A percentile compares a stretch with the other conserved stretches of the same genome.
Evolutionary conservation across 2,888 invertebrate genomes (phyloP).

Genomic region (Parnassius glacialis): DNA sequence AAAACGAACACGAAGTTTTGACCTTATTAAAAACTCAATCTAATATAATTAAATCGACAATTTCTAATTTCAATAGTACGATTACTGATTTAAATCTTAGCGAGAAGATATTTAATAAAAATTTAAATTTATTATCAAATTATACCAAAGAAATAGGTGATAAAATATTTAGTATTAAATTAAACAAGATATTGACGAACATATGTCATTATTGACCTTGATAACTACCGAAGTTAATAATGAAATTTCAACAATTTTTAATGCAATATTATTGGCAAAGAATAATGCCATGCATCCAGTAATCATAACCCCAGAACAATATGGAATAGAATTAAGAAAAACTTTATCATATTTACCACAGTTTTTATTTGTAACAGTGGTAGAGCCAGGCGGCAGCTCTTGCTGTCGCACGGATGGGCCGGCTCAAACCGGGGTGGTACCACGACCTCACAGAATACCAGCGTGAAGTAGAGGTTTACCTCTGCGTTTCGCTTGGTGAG

Average conservation of each 20-base stretch:
- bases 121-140: too few species aligned
- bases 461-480: too few species aligned
- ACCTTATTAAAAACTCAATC: constrained; percentile 29
- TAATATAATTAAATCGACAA: constrained; percentile 28
- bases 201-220: constrained; percentile 30
- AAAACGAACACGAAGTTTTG: constrained; percentile 30
- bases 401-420: too few species aligned
- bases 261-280: too few species aligned
- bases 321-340: constrained; percentile 3
- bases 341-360: constrained; percentile 5
- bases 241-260: constrained; percentile 31
- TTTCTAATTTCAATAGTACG: constrained; percentile 28
- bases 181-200: constrained; percentile 32
- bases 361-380: too few species aligned
- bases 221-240: constrained; percentile 31
- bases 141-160: constrained; percentile 26
- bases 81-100: constrained; percentile 29
- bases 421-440: too few species aligned
- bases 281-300: constrained; percentile 28
- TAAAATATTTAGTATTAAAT: constrained; percentile 29
- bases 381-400: too few species aligned
- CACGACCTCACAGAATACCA: too few species aligned
- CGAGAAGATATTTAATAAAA: constrained; percentile 30
- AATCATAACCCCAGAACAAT: not conserved
- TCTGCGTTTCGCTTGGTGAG: too few species aligned